Evolutionary conservation across 1,140 invertebrate genomes (phyloP), one percentile per base, ranked within the genome.

Genomic region (Solen grandis): DNA sequence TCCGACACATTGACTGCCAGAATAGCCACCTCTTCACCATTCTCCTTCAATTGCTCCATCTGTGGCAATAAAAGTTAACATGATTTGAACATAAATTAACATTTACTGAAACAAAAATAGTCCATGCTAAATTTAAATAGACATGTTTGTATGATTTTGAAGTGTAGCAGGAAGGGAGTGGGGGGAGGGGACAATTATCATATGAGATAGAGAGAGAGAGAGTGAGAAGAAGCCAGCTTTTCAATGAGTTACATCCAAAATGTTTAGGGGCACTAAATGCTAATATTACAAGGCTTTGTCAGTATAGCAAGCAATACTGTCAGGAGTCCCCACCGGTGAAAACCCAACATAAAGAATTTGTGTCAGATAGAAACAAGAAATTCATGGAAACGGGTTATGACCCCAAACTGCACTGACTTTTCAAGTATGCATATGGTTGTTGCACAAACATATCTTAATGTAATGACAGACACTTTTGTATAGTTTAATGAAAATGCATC

Each of bases 31-130:
- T 76, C 73, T 36, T 63, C 60, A 5, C 73, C 73, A 13, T 41
- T 36, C 27, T 76, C 73, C 22, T 62, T 8, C 22, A 76, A 50
- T 50, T 76, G 73, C 16, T 63, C 59, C 46, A 76, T 76, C 73
- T 76, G 27, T 54, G 52, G 13, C 41, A 38, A 50, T n/a, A 68
- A 68, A 41, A 50, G 27, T 14, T 63, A 4, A 63, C 10, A 8
- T 10, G 8, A 19, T 59, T 10, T 14, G 8, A 59, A 59, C 55
- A 59, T 19, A 19, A 59, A 59, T 13, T 25, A 59, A 10, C 27
- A 14, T 14, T 13, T 16, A 8, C 14, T 13, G 10, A 16, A 16
- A 25, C 14, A 59, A 10, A 16, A 59, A 13, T 13, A 10, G 8
- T 59, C 8, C 8, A 59, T 19, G 27, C 10, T 10, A 16, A 13